Conservation (phyloP, 23 tunicate species). For the Botrylloides violaceus region DNA sequence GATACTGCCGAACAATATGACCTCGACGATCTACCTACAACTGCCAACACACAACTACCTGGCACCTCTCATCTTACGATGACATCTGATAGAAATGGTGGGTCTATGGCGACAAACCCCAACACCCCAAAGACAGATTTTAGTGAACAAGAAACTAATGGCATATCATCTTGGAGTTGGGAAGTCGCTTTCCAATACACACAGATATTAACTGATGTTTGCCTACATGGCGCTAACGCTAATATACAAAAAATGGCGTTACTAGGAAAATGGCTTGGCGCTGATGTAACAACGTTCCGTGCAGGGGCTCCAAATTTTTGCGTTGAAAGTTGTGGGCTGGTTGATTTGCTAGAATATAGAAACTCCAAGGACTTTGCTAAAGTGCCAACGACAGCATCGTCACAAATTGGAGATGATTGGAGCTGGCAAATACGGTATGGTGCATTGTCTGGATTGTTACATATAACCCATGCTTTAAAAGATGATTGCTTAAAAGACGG, state of each 20-base stretch:
- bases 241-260: constrained; percentile 65
- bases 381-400: neutral
- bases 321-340: constrained; percentile 74
- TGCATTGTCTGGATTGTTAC: constrained; percentile 46
- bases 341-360: constrained; percentile 71
- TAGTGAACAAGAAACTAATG: constrained; percentile 3
- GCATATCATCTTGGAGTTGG: constrained; percentile 69
- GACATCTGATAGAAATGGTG: neutral
- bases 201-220: constrained; percentile 60
- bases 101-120: constrained; percentile 3
- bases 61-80: neutral
- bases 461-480: constrained; percentile 39
- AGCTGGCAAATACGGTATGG: constrained; percentile 79
- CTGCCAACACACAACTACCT: neutral
- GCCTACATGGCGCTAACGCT: constrained; percentile 35
- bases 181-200: constrained; percentile 56
- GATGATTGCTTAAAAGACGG: constrained; percentile 47
- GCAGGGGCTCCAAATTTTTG: constrained; percentile 81
- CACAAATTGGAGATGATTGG: constrained; percentile 31
- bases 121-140: constrained; percentile 4
- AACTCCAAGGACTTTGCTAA: neutral
- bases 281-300: constrained; percentile 83
- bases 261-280: constrained; percentile 90
- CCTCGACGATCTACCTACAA: neutral
- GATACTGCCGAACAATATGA: neutral